phyloP scores from a whole-genome alignment of 2,797 vertebrate genomes.

The Tenualosa ilisha region DNA sequence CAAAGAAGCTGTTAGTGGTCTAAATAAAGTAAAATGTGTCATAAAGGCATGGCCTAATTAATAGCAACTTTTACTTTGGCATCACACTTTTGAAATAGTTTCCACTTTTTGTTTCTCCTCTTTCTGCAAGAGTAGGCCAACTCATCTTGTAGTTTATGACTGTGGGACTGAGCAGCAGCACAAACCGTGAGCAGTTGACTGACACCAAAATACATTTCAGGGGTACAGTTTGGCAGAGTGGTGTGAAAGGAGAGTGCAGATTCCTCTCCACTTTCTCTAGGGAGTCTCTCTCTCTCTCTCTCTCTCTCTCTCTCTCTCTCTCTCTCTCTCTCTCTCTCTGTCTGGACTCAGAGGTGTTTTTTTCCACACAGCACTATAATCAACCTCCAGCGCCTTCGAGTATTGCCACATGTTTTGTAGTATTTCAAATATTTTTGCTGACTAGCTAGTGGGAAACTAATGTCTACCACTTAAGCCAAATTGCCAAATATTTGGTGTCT shows the following conservation, averaged over 20 bases:
- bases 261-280: background rate
- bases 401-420: no score
- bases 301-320: background rate
- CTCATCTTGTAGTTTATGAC: background rate
- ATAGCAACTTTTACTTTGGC: background rate
- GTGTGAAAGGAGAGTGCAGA: background rate
- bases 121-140: background rate
- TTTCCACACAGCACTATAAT: background rate
- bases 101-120: background rate
- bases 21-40: constrained; percentile 15
- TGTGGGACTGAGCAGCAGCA: background rate
- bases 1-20: background rate
- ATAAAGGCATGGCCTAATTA: background rate
- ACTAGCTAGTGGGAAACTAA: background rate
- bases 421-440: background rate
- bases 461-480: background rate
- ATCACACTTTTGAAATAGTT: background rate
- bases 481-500: no score
- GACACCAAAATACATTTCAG: background rate
- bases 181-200: background rate
- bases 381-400: background rate
- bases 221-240: background rate
- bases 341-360: background rate
- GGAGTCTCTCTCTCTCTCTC: background rate
- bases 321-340: background rate